These are phyloP conservation scores for Prosopocoilus inquinatus DNA, from an alignment of 2,888 invertebrate species.

Conservation along the genomic window DNA sequence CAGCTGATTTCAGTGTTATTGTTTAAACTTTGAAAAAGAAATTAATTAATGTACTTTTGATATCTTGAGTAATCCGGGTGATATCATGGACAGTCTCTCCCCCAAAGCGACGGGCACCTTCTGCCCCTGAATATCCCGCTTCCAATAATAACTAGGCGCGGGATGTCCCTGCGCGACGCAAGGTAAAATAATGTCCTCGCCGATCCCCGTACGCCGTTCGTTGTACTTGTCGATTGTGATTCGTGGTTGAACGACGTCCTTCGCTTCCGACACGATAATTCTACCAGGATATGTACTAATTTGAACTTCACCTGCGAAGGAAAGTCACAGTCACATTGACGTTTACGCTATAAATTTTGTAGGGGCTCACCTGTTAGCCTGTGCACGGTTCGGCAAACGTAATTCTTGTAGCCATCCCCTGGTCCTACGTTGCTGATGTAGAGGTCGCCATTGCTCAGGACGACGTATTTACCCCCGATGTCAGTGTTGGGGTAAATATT, in stretches of 20 bases:
- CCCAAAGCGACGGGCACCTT: conserved; percentile 65
- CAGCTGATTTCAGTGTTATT: not conserved
- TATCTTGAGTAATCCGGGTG: conserved; percentile 66
- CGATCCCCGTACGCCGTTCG: conserved; percentile 64
- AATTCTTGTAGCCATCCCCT: conserved; percentile 75
- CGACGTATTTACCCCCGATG: conserved; percentile 72
- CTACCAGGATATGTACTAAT: conserved; percentile 62
- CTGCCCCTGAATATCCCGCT: conserved; percentile 71
- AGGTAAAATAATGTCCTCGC: conserved; percentile 72
- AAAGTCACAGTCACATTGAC: not conserved
- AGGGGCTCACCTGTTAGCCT: conserved; percentile 62
- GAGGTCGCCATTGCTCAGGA: conserved; percentile 78
- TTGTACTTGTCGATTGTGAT: conserved; percentile 71
- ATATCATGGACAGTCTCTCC: conserved; percentile 58
- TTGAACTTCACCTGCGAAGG: conserved; percentile 54
- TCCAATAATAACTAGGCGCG: conserved; percentile 78
- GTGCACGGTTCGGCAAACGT: conserved; percentile 80
- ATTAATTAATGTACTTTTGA: conserved; percentile 61
- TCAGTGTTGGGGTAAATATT: conserved; percentile 76
- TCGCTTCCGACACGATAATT: conserved; percentile 71
- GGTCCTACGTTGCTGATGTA: conserved; percentile 79
- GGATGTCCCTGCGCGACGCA: conserved; percentile 82
- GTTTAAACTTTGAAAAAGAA: not conserved
- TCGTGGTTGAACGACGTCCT: conserved; percentile 72
- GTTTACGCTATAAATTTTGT: not conserved